phyloP scores from a whole-genome alignment of 1,140 invertebrate species.

The Pygmarrhopalites habei region DNA sequence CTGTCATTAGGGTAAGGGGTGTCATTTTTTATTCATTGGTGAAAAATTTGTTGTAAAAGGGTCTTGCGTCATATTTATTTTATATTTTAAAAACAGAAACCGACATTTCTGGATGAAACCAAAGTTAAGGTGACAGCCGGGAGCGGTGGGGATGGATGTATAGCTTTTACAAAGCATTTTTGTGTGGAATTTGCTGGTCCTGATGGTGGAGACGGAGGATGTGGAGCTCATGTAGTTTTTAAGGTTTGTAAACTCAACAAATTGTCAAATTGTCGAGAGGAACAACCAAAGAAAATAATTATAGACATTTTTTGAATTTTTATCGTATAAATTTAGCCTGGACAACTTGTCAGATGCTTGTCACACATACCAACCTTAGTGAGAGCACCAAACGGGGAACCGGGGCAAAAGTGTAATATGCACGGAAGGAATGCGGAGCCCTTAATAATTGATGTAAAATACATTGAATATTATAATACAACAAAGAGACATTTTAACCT shows the following conservation, averaged over 20 bases:
- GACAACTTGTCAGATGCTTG: slow-evolving; percentile 61
- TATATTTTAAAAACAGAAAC: slow-evolving; percentile 7
- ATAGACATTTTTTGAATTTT: not conserved
- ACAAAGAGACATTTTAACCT: slow-evolving; percentile 1
- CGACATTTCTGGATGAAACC: slow-evolving; percentile 45
- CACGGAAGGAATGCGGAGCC: slow-evolving; percentile 80
- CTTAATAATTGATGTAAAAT: slow-evolving; percentile 58
- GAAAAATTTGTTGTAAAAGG: not conserved
- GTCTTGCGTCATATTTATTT: not conserved
- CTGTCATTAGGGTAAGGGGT: not conserved
- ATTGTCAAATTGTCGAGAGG: not conserved
- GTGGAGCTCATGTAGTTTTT: slow-evolving; percentile 94
- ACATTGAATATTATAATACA: slow-evolving; percentile 3
- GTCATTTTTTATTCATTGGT: not conserved
- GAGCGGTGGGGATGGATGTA: slow-evolving; percentile 82
- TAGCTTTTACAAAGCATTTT: slow-evolving; percentile 73
- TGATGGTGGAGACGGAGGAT: slow-evolving; percentile 92
- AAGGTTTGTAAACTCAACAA: slow-evolving; percentile 48
- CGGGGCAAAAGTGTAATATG: slow-evolving; percentile 68
- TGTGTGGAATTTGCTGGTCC: slow-evolving; percentile 82
- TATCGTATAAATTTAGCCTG: slow-evolving; percentile 10
- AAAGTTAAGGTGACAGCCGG: slow-evolving; percentile 60
- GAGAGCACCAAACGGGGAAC: slow-evolving; percentile 60
- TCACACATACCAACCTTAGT: slow-evolving; percentile 56
- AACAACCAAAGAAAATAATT: not conserved